These are phyloP conservation scores for Acromyrmex heyeri DNA, from an alignment of 1,140 invertebrate species.

Conservation along the genomic window DNA sequence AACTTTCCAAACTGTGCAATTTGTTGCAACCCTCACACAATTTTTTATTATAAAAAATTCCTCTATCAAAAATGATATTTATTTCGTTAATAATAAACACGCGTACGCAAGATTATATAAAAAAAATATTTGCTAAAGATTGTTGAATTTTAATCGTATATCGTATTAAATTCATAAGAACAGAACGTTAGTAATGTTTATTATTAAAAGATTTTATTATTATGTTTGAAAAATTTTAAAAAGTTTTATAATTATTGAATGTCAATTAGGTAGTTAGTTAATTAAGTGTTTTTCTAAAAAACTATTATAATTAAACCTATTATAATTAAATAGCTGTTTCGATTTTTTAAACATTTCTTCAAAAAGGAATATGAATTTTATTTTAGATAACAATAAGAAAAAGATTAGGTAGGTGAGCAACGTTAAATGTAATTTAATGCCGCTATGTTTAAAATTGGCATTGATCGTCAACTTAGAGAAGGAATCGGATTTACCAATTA, in stretches of 20 bases:
- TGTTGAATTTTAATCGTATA: too few relatives aligned
- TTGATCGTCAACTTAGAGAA: constrained; percentile 28
- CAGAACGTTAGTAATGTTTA: background rate
- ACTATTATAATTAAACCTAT: background rate
- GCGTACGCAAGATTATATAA: background rate
- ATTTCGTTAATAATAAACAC: background rate
- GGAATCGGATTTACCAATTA: constrained; percentile 77
- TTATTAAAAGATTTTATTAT: background rate
- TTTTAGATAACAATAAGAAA: background rate
- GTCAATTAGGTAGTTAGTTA: background rate
- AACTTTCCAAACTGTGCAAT: background rate
- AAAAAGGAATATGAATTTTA: background rate
- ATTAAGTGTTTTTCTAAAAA: background rate
- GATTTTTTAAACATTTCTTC: constrained; percentile 1
- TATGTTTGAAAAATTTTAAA: background rate
- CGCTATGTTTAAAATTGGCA: background rate
- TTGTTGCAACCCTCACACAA: background rate
- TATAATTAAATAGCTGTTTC: background rate
- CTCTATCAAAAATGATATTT: constrained; percentile 4
- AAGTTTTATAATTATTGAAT: background rate
- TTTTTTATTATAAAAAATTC: background rate
- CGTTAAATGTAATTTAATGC: background rate
- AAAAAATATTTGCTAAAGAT: background rate
- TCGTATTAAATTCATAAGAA: background rate
- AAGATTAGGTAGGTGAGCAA: too few relatives aligned